phyloP scores from a whole-genome alignment of 2,797 vertebrate genomes.

The Oreonectes daqikongensis region DNA sequence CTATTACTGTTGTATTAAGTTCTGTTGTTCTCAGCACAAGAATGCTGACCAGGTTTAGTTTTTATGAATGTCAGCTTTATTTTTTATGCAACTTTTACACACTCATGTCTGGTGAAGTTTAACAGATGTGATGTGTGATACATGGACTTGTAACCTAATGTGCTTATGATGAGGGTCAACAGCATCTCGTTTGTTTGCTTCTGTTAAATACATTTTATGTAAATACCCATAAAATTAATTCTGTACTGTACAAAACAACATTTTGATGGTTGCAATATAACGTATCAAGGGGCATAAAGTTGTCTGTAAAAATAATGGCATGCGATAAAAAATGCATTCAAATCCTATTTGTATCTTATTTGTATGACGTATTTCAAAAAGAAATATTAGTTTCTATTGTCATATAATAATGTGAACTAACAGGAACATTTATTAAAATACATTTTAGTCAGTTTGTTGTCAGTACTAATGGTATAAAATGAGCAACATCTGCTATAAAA shows the following conservation, averaged over 20 bases:
- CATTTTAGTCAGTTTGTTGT: neutral
- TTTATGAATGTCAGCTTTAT: neutral
- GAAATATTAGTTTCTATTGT: too few species aligned
- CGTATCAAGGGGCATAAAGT: neutral
- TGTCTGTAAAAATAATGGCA: neutral
- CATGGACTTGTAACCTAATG: neutral
- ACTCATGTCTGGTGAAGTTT: neutral
- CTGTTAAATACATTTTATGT: neutral
- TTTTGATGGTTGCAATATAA: neutral
- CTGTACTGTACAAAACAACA: neutral
- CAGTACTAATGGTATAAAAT: neutral
- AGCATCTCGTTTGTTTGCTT: neutral
- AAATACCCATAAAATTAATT: neutral
- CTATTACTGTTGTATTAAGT: neutral
- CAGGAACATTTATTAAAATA: neutral
- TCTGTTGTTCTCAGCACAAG: neutral
- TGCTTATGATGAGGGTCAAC: neutral
- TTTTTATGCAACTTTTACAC: neutral
- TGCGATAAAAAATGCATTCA: too few species aligned
- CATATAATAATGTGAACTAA: neutral
- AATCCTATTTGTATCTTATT: neutral
- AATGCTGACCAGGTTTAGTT: neutral
- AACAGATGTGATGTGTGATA: neutral
- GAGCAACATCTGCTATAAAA: too few species aligned
- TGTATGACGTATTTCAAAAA: neutral